phyloP scores from a whole-genome alignment of 2,888 invertebrate genomes.

The Spilarctia lutea region DNA sequence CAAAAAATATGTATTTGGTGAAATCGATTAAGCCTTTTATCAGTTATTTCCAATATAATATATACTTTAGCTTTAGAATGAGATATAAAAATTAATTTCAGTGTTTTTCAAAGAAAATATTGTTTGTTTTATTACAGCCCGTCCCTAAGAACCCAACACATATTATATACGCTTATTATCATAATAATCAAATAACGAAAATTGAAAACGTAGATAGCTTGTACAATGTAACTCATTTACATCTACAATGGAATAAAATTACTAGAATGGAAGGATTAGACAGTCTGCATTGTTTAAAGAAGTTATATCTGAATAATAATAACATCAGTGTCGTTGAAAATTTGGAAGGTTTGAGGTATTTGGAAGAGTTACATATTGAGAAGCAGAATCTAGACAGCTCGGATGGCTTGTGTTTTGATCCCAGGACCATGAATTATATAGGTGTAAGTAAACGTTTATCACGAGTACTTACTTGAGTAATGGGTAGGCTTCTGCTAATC shows the following conservation, averaged over 20 bases:
- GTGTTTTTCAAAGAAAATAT: not conserved
- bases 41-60: not conserved
- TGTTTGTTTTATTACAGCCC: constrained; percentile 70
- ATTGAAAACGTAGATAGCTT: constrained; percentile 90
- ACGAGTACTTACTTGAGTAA: no score
- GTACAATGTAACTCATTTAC: constrained; percentile 89
- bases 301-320: constrained; percentile 92
- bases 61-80: no score
- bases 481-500: no score
- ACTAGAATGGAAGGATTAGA: constrained; percentile 89
- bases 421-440: constrained; percentile 85
- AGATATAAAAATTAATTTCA: not conserved
- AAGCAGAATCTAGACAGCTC: constrained; percentile 86
- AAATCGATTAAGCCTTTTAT: not conserved
- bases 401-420: constrained; percentile 89
- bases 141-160: constrained; percentile 71
- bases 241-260: constrained; percentile 92
- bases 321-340: constrained; percentile 90
- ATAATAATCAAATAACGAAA: constrained; percentile 92
- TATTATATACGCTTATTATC: constrained; percentile 90
- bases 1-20: no score
- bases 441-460: constrained; percentile 77
- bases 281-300: constrained; percentile 88
- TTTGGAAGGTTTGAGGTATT: constrained; percentile 85
- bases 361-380: constrained; percentile 90